Percentiles rank a stretch among this genome's conserved stretches.
Evolutionary conservation across 2,888 invertebrate species (phyloP).

Genomic region (Allophyes oxyacanthae): DNA sequence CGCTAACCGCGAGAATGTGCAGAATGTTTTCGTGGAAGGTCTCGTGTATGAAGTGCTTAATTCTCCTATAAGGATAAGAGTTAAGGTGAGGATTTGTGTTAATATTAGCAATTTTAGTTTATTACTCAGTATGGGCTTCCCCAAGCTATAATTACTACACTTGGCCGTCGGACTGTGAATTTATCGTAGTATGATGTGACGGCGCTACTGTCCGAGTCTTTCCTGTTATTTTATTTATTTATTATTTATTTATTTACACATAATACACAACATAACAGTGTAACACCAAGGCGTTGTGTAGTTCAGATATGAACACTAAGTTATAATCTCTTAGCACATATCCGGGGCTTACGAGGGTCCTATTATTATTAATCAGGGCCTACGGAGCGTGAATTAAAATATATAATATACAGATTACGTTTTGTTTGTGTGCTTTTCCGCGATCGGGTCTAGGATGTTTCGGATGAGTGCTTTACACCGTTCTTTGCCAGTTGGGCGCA

Average conservation of each 20-base stretch:
- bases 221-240: no score
- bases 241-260: no score
- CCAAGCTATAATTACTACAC: constrained; percentile 3
- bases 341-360: no score
- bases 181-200: no score
- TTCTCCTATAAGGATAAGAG: constrained; percentile 84
- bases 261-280: no score
- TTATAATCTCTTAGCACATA: no score
- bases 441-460: constrained; percentile 30
- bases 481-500: constrained; percentile 10
- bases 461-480: constrained; percentile 35
- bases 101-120: constrained; percentile 5
- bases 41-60: constrained; percentile 90
- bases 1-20: constrained; percentile 88
- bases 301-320: no score
- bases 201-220: no score
- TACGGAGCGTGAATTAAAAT: constrained; percentile 1
- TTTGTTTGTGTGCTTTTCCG: constrained; percentile 19
- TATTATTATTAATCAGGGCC: no score
- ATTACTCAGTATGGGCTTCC: constrained; percentile 16
- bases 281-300: no score
- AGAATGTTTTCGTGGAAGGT: constrained; percentile 95
- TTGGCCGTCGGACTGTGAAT: no score
- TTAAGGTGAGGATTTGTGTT: constrained; percentile 77
- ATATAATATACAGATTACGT: constrained; percentile 7